A percentile compares a stretch with the other conserved stretches of the same genome.
These are phyloP conservation scores for Lymantria dispar DNA, from an alignment of 2,888 invertebrate genomes.

Conservation along the genomic window DNA sequence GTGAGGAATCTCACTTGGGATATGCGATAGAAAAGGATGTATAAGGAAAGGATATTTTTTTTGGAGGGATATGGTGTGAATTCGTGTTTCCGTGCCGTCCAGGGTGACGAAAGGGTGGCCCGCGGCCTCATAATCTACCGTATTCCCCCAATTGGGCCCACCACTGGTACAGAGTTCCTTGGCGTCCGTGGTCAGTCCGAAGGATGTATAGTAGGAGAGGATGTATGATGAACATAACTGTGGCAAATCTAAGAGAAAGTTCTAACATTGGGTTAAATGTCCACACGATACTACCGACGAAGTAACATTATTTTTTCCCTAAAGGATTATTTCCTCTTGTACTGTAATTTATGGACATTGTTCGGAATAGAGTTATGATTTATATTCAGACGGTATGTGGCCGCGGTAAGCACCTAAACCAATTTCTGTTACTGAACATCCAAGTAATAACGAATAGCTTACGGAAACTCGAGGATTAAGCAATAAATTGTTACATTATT, in stretches of 20 bases:
- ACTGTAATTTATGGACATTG: conserved; percentile 56
- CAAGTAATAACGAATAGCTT: conserved; percentile 18
- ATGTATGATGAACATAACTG: no score
- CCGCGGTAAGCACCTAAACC: conserved; percentile 27
- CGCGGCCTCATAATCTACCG: no score
- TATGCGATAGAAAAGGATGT: no score
- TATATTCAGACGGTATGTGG: conserved; percentile 46
- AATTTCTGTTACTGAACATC: conserved; percentile 32
- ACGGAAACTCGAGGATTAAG: conserved; percentile 7
- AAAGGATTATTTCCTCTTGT: conserved; percentile 42
- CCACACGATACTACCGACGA: conserved; percentile 1
- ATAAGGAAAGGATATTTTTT: no score
- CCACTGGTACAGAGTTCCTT: no score
- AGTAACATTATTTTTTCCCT: conserved; percentile 41
- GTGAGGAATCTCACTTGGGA: no score
- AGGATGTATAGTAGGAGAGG: no score
- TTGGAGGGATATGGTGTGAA: no score
- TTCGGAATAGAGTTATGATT: conserved; percentile 53
- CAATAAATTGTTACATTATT: conserved; percentile 16
- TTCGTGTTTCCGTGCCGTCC: no score
- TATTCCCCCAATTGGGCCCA: no score
- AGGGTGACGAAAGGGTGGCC: no score
- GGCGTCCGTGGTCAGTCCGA: no score
- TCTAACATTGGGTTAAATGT: conserved; percentile 11
- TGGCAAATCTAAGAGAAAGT: not conserved